Conservation (phyloP, 2,888 invertebrate genomes). For the Diarsia dahlii region DNA sequence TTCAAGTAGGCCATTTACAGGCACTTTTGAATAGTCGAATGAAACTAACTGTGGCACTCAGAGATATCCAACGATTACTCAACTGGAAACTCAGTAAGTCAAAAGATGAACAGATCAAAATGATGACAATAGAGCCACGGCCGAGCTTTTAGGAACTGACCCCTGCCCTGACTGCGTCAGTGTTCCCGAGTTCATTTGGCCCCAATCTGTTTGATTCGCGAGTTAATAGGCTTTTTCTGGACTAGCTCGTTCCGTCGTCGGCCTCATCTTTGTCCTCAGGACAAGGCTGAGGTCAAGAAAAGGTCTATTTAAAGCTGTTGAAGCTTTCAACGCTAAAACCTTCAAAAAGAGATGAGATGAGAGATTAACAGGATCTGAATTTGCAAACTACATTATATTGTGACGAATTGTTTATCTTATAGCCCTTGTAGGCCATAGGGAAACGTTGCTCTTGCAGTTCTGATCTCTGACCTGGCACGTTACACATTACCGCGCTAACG, state of each 20-base stretch:
- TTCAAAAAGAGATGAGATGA: slow-evolving; percentile 3
- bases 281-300: too few relatives aligned
- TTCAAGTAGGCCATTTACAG: too few relatives aligned
- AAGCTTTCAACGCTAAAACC: background rate
- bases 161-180: too few relatives aligned
- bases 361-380: background rate
- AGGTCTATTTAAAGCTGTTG: background rate
- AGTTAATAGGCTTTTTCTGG: too few relatives aligned
- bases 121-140: background rate
- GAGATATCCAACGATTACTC: too few relatives aligned
- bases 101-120: background rate
- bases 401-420: slow-evolving; percentile 19
- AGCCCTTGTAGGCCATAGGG: slow-evolving; percentile 28
- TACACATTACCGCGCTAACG: slow-evolving; percentile 22
- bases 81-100: background rate
- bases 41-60: too few relatives aligned
- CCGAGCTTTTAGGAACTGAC: too few relatives aligned
- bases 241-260: too few relatives aligned
- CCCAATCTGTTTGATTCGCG: too few relatives aligned
- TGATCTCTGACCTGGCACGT: slow-evolving; percentile 52
- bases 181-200: too few relatives aligned
- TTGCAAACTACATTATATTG: slow-evolving; percentile 18
- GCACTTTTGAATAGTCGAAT: too few relatives aligned
- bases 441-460: slow-evolving; percentile 27
- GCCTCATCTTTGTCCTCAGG: too few relatives aligned